phyloP scores from a whole-genome alignment of 1,140 invertebrate genomes.

The Dreissena polymorpha region DNA sequence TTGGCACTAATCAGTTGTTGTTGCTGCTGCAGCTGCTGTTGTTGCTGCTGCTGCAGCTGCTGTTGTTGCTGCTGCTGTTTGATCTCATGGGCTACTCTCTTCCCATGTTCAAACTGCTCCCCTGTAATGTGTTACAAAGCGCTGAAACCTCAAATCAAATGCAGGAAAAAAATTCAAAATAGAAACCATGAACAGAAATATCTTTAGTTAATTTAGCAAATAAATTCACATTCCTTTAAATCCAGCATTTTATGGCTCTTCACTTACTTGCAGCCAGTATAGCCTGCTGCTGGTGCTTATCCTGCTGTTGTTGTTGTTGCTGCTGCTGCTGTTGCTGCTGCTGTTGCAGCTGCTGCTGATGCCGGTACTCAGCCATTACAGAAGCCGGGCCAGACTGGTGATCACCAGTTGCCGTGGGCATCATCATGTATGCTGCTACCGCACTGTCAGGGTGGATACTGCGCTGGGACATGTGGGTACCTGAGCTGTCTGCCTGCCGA shows the following conservation, averaged over 20 bases:
- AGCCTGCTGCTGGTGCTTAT: conserved; percentile 28
- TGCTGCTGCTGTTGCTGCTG: conserved; percentile 18
- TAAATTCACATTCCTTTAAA: too few relatives aligned
- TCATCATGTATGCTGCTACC: conserved; percentile 13
- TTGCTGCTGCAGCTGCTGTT: not conserved
- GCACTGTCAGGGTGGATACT: conserved; percentile 6
- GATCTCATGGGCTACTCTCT: conserved; percentile 71
- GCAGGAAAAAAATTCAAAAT: too few relatives aligned
- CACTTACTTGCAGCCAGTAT: conserved; percentile 27
- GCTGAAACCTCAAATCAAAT: too few relatives aligned
- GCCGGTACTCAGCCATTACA: too few relatives aligned
- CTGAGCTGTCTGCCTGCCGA: conserved; percentile 35
- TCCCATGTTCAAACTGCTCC: conserved; percentile 47
- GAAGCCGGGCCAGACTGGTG: conserved; percentile 33
- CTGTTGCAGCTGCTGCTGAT: conserved; percentile 8
- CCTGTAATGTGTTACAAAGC: not conserved
- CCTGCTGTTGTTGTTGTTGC: conserved; percentile 28
- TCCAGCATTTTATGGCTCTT: not conserved
- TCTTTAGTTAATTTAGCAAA: too few relatives aligned
- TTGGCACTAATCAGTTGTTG: conserved; percentile 20
- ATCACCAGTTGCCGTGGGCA: conserved; percentile 37
- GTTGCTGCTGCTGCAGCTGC: conserved; percentile 25
- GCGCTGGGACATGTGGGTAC: conserved; percentile 35
- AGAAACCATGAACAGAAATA: too few relatives aligned
- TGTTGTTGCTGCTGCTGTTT: conserved; percentile 18